Evolutionary conservation across 2,797 vertebrate genomes (phyloP).

Genomic region (Otus scops): DNA sequence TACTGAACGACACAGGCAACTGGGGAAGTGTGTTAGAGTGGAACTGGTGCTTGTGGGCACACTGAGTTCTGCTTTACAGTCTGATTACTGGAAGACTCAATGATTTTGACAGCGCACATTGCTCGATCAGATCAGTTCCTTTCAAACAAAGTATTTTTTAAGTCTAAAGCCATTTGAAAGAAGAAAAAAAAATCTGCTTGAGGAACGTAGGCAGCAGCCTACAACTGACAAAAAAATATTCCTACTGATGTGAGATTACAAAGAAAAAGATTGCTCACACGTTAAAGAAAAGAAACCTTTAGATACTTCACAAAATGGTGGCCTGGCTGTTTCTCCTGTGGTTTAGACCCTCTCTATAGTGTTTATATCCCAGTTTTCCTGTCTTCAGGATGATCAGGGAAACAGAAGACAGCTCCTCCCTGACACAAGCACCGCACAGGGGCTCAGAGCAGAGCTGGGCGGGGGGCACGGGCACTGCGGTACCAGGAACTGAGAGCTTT

Average conservation of each 20-base stretch:
- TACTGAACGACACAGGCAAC: background rate
- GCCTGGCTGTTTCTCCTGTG: background rate
- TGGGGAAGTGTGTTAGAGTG: background rate
- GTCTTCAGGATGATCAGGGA: background rate
- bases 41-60: background rate
- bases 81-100: background rate
- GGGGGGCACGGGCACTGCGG: rapidly evolving
- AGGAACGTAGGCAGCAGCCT: background rate
- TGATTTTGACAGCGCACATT: background rate
- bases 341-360: background rate
- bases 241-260: background rate
- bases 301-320: background rate
- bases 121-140: background rate
- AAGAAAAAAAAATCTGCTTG: background rate
- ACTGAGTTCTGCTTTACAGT: background rate
- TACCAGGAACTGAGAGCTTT: background rate
- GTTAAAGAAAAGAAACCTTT: background rate
- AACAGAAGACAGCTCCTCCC: too few species aligned
- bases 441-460: background rate
- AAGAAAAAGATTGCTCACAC: background rate
- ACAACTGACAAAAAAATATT: too few species aligned
- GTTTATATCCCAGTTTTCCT: background rate
- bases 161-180: background rate
- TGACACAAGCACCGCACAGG: too few species aligned
- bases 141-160: background rate